These are phyloP conservation scores for Anoplopoma fimbria DNA, from an alignment of 2,113 vertebrate genomes.

Conservation along the genomic window DNA sequence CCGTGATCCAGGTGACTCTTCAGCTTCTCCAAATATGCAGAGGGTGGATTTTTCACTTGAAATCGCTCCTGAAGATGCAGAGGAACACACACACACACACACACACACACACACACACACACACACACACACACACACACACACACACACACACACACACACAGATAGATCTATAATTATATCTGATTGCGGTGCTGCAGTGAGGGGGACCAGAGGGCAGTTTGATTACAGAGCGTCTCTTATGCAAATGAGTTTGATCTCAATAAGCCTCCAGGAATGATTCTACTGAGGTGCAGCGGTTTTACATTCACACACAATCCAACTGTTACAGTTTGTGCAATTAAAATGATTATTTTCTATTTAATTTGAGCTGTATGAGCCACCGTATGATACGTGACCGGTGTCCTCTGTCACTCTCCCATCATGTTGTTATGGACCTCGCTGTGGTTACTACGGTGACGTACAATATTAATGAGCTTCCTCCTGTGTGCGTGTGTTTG, in stretches of 20 bases:
- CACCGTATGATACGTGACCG: neutral
- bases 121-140: constrained; percentile 13
- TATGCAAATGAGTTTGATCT: constrained; percentile 33
- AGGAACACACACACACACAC: constrained; percentile 2
- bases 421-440: constrained; percentile 24
- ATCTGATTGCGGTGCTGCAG: constrained; percentile 36
- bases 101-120: neutral
- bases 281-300: neutral
- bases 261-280: constrained; percentile 16
- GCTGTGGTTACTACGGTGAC: constrained; percentile 56
- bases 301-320: neutral
- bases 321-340: too few species aligned
- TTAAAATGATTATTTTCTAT: neutral
- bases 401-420: constrained; percentile 25
- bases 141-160: too few species aligned
- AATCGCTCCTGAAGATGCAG: constrained; percentile 88
- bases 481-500: neutral
- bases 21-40: constrained; percentile 93
- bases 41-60: constrained; percentile 94
- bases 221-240: constrained; percentile 45
- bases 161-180: constrained; percentile 28
- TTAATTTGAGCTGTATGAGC: neutral
- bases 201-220: neutral
- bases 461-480: constrained; percentile 61
- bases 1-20: constrained; percentile 90